Base-by-base conservation (phyloP, 2,797 vertebrate genomes). In the Sylvilagus floridanus region DNA sequence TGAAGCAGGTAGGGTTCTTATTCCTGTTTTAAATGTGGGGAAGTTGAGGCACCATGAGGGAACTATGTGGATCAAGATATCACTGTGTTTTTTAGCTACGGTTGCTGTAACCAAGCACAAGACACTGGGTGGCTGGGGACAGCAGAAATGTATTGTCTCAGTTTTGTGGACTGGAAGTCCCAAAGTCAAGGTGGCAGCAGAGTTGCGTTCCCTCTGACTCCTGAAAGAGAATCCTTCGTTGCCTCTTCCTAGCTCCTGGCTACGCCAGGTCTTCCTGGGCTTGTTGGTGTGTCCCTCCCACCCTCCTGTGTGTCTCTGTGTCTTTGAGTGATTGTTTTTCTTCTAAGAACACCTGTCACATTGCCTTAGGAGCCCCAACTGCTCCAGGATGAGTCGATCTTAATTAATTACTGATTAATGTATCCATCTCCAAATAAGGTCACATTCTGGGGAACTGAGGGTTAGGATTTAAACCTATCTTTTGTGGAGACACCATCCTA, bases 11-110 rank as follows among this genome's bases (percentile, higher is more conserved):
- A 77, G 37, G 60, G 32, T 90, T 85, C 24, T 76, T 91, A 68
- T 37, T 88, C 69, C 52, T 75, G 75, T 60, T 88, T 97, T 95
- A 68, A 91, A 78, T 17, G 60, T 35, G 32, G 71, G 50, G 52
- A 68, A 92, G 47, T 21, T 63, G 47, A 78, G 32, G 42, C 19
- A 73, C 8, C 30, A 2, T 35, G 52, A 92, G 66, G 37, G 88
- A 65, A 65, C 21, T 32, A 71, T 82, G 42, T 81, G 69, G 35
- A 69, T 85, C 17, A 37, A 68, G 11, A 21, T 47, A 47, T 91
- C n/a, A 35, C 4, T 37, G 1, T 50, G 14, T 88, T n/a, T 9
- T 90, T 94, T 88, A 60, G 42, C 63, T 78, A 82, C 37, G 32
- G 32, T 21, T 88, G n/a, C 79, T 50, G 11, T 72, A 68, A 47